phyloP scores from a whole-genome alignment of 2,888 invertebrate species.

The Seira musarum region DNA sequence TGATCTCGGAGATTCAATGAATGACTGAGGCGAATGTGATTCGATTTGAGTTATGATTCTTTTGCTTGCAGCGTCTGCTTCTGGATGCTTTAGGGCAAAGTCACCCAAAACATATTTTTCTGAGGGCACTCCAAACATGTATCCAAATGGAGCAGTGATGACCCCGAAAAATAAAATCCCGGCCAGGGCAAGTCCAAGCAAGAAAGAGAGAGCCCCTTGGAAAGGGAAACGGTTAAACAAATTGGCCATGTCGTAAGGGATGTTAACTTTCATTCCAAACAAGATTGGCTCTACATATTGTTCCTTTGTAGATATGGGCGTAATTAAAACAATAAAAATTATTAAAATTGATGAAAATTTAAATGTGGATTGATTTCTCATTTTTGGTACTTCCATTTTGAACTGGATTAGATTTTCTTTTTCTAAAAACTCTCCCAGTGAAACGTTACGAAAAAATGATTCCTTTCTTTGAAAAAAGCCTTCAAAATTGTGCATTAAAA shows the following conservation, averaged over 20 bases:
- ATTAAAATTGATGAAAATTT: not conserved
- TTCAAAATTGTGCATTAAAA: too few relatives aligned
- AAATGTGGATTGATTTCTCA: too few relatives aligned
- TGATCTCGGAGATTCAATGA: conserved; percentile 14
- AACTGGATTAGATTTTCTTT: too few relatives aligned
- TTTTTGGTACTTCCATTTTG: too few relatives aligned
- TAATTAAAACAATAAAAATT: not conserved
- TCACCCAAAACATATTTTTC: conserved; percentile 67
- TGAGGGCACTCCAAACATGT: conserved; percentile 69
- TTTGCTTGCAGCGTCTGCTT: not conserved
- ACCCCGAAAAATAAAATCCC: conserved; percentile 67
- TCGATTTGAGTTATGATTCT: not conserved
- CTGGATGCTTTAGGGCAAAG: conserved; percentile 16
- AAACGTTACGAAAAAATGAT: too few relatives aligned
- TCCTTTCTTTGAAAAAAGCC: too few relatives aligned
- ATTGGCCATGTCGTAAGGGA: conserved; percentile 68
- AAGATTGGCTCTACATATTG: conserved; percentile 66
- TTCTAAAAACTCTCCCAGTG: too few relatives aligned
- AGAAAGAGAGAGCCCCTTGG: conserved; percentile 41
- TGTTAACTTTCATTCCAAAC: conserved; percentile 64
- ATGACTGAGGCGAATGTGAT: not conserved
- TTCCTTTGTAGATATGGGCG: conserved; percentile 33
- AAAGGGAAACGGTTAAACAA: conserved; percentile 63
- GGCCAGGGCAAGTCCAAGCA: conserved; percentile 55
- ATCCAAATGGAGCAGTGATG: conserved; percentile 68